Conservation (phyloP, 2,113 vertebrate species). For the Calypte anna region DNA sequence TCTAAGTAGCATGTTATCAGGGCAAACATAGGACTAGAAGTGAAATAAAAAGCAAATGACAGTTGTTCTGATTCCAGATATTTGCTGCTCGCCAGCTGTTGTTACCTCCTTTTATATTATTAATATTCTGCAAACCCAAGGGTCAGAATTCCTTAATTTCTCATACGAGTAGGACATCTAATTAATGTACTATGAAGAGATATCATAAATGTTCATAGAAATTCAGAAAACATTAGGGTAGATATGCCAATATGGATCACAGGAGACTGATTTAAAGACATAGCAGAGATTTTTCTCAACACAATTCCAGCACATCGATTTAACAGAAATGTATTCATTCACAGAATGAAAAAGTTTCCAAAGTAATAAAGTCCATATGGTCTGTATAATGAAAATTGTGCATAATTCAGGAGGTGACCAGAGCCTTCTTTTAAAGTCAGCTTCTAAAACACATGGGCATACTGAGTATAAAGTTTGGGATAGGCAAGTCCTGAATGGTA, state of each 20-base stretch:
- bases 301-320: constrained; percentile 1
- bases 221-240: neutral
- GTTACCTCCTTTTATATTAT: neutral
- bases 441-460: neutral
- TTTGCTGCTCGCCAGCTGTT: neutral
- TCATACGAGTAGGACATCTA: neutral
- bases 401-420: neutral
- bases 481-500: neutral
- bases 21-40: neutral
- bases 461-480: neutral
- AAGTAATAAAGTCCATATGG: neutral
- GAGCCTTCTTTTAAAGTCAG: constrained; percentile 1
- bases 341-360: neutral
- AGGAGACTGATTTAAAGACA: constrained; percentile 3
- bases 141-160: constrained; percentile 14
- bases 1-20: neutral
- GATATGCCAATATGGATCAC: neutral
- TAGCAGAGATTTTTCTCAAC: neutral
- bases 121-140: neutral
- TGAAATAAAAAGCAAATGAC: neutral
- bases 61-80: neutral
- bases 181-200: constrained; percentile 34
- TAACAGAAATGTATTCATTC: neutral
- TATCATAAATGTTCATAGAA: neutral
- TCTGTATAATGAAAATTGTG: constrained; percentile 12